These are phyloP conservation scores for Brachionus plicatilis DNA, from an alignment of 1,140 invertebrate species.

Conservation along the genomic window DNA sequence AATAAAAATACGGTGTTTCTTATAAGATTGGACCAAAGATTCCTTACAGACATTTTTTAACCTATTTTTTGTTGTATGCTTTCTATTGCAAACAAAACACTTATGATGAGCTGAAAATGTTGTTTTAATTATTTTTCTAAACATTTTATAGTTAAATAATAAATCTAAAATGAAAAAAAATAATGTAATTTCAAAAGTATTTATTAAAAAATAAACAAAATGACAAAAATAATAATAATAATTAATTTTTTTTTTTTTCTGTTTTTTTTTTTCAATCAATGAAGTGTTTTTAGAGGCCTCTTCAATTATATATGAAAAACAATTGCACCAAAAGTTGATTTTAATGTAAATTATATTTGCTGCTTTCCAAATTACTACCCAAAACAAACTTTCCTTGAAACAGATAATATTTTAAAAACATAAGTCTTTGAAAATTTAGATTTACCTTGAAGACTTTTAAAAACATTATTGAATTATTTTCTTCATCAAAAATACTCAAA, in stretches of 20 bases:
- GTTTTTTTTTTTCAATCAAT: constrained; percentile 19
- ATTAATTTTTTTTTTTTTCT: constrained; percentile 5
- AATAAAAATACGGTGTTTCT: constrained; percentile 21
- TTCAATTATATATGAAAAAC: constrained; percentile 15
- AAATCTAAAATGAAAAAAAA: not conserved
- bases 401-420: not conserved
- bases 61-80: constrained; percentile 12
- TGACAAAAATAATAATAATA: constrained; percentile 7
- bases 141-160: constrained; percentile 5
- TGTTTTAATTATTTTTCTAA: constrained; percentile 7
- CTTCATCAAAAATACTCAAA: constrained; percentile 23
- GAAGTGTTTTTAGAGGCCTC: constrained; percentile 3
- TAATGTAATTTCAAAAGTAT: not conserved
- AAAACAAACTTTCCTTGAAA: constrained; percentile 3
- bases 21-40: constrained; percentile 3
- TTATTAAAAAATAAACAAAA: constrained; percentile 19
- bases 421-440: not conserved
- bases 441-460: constrained; percentile 5
- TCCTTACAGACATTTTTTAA: not conserved
- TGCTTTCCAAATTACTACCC: constrained; percentile 18
- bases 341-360: not conserved
- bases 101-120: constrained; percentile 7
- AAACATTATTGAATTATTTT: constrained; percentile 21
- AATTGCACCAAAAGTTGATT: constrained; percentile 18
- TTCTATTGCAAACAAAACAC: constrained; percentile 21